Conservation (phyloP, 2,113 vertebrate species). For the Fukomys damarensis region DNA sequence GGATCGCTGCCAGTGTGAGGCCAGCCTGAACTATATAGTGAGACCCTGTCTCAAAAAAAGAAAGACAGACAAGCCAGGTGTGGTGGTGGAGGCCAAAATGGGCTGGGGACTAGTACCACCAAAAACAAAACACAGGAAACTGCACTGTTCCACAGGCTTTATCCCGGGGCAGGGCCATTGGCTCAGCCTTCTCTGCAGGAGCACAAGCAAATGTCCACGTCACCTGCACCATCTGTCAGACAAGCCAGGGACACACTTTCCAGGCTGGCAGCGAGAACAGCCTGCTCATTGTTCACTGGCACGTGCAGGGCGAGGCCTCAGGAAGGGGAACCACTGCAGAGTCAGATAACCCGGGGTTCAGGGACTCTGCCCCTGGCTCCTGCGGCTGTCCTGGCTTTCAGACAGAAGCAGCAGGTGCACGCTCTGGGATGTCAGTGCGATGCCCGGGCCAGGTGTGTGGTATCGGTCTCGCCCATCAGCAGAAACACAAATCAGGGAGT, state of each 20-base stretch:
- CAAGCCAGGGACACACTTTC: neutral
- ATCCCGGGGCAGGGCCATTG: neutral
- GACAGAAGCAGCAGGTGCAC: constrained; percentile 23
- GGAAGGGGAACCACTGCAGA: constrained; percentile 73
- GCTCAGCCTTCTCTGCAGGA: neutral
- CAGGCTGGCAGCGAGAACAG: constrained; percentile 45
- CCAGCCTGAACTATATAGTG: neutral
- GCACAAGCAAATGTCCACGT: constrained; percentile 22
- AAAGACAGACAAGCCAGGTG: neutral
- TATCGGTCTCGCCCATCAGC: constrained; percentile 63
- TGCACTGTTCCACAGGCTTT: neutral
- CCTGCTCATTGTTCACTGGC: constrained; percentile 61
- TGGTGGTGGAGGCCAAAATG: neutral
- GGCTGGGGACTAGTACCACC: neutral
- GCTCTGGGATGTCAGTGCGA: rapidly evolving
- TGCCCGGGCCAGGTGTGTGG: neutral
- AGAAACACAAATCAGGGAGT: constrained; percentile 45
- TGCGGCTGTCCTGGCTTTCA: constrained; percentile 27
- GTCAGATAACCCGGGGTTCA: constrained; percentile 55
- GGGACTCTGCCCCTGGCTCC: constrained; percentile 77
- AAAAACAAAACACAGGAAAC: neutral
- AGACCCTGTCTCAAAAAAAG: neutral
- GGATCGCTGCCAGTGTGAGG: neutral
- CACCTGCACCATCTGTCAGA: constrained; percentile 49
- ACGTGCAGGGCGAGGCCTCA: constrained; percentile 72